Percentiles rank a stretch among this genome's conserved stretches.
Evolutionary conservation across 1,140 invertebrate genomes (phyloP).

Genomic region (Drosophila orena): DNA sequence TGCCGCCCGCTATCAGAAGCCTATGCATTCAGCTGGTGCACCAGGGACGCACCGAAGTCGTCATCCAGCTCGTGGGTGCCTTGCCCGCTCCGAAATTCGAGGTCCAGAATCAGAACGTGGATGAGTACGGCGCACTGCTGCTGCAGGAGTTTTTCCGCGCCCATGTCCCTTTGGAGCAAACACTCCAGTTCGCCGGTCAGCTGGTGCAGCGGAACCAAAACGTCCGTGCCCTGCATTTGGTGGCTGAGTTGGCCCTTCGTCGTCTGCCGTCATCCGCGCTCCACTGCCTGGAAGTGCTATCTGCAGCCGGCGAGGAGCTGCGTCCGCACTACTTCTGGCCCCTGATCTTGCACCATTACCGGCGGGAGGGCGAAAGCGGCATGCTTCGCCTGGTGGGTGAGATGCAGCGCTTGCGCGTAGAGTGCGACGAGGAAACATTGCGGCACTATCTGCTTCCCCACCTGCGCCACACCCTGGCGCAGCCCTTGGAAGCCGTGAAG

Average conservation of each 20-base stretch:
- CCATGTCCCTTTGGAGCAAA: slow-evolving; percentile 27
- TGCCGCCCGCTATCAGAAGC: slow-evolving; percentile 53
- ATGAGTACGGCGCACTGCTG: slow-evolving; percentile 63
- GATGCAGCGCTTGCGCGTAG: slow-evolving; percentile 83
- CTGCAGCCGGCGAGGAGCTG: slow-evolving; percentile 50
- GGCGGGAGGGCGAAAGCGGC: slow-evolving; percentile 62
- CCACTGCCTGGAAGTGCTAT: slow-evolving; percentile 58
- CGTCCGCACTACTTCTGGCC: slow-evolving; percentile 84
- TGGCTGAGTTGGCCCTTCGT: slow-evolving; percentile 66
- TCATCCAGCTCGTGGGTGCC: slow-evolving; percentile 46
- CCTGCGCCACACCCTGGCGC: slow-evolving; percentile 68
- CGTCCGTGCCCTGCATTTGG: slow-evolving; percentile 65
- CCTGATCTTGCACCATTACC: slow-evolving; percentile 56
- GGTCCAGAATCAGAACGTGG: slow-evolving; percentile 66
- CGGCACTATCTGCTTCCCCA: slow-evolving; percentile 84
- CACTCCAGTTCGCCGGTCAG: slow-evolving; percentile 57
- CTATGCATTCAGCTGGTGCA: slow-evolving; percentile 70
- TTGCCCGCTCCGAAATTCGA: slow-evolving; percentile 64
- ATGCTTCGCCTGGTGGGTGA: slow-evolving; percentile 71
- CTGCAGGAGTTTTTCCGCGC: slow-evolving; percentile 68
- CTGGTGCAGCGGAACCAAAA: slow-evolving; percentile 63
- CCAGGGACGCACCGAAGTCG: slow-evolving; percentile 25
- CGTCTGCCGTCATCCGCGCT: slow-evolving; percentile 52
- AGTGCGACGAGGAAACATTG: slow-evolving; percentile 85
- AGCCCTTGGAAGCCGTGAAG: slow-evolving; percentile 73